phyloP scores from a whole-genome alignment of 2,797 vertebrate genomes.

The Chaetophractus vellerosus region DNA sequence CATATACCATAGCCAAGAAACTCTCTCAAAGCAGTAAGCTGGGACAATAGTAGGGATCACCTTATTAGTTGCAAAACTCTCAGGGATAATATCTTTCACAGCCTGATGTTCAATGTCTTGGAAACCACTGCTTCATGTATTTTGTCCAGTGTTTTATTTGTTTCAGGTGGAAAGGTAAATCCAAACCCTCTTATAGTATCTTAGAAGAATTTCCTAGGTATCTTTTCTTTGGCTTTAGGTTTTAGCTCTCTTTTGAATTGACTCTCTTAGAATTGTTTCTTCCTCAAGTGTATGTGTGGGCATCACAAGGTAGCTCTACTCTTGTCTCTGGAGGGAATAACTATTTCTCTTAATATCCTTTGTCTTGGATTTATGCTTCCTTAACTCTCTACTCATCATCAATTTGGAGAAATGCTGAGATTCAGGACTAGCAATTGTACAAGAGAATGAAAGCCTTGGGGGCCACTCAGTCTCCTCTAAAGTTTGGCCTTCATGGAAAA shows the following conservation, averaged over 20 bases:
- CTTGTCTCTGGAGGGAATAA: constrained; percentile 10
- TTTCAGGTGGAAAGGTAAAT: constrained; percentile 18
- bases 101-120: not conserved
- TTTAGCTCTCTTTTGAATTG: constrained; percentile 41
- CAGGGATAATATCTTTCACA: not conserved
- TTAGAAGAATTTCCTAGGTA: constrained; percentile 19
- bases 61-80: not conserved
- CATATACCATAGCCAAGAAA: not conserved
- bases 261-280: constrained; percentile 32
- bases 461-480: not conserved
- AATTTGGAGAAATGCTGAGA: not conserved
- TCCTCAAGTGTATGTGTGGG: not conserved
- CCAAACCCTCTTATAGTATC: not conserved
- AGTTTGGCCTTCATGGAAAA: not conserved
- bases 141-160: constrained; percentile 22
- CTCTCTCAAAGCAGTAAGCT: not conserved
- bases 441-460: not conserved
- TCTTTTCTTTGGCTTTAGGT: constrained; percentile 1
- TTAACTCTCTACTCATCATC: constrained; percentile 12
- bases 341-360: constrained; percentile 42
- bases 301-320: not conserved
- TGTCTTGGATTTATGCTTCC: constrained; percentile 32
- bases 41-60: not conserved
- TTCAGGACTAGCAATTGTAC: constrained; percentile 40
- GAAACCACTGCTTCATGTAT: not conserved